Evolutionary conservation across 2,113 vertebrate genomes (phyloP).

Genomic region (Sinosuthora webbiana): DNA sequence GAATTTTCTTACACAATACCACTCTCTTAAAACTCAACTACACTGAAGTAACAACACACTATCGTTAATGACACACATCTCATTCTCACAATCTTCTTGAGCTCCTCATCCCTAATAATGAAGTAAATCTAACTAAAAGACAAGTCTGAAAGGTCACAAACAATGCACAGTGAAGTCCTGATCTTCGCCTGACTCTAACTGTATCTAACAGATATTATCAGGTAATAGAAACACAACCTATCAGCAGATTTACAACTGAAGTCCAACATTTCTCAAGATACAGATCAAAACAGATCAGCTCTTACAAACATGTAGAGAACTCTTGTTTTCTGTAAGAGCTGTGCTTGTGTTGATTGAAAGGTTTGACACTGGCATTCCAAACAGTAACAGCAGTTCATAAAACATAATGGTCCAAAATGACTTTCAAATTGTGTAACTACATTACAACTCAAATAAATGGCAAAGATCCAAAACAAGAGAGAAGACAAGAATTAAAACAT

Average conservation of each 20-base stretch:
- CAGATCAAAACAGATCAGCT: not conserved
- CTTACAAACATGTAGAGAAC: not conserved
- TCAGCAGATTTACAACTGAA: not conserved
- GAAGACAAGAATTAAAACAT: not conserved
- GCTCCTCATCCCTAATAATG: not conserved
- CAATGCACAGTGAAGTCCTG: not conserved
- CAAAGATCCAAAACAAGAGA: not conserved
- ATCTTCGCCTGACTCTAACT: not conserved
- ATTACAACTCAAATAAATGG: not conserved
- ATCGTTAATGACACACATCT: not conserved
- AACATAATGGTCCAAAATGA: conserved; percentile 24
- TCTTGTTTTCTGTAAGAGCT: not conserved
- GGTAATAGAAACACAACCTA: not conserved
- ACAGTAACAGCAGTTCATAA: not conserved
- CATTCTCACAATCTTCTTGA: not conserved
- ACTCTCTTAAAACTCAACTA: not conserved
- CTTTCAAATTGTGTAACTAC: not conserved
- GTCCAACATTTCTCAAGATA: not conserved
- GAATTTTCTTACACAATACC: not conserved
- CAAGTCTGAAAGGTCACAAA: not conserved
- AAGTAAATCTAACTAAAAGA: not conserved
- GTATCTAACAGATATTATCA: not conserved
- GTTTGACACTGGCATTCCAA: not conserved
- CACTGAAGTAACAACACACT: not conserved
- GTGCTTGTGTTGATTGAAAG: not conserved